Base-by-base conservation (phyloP, 2,888 invertebrate genomes). In the Argyra leucocephala region DNA sequence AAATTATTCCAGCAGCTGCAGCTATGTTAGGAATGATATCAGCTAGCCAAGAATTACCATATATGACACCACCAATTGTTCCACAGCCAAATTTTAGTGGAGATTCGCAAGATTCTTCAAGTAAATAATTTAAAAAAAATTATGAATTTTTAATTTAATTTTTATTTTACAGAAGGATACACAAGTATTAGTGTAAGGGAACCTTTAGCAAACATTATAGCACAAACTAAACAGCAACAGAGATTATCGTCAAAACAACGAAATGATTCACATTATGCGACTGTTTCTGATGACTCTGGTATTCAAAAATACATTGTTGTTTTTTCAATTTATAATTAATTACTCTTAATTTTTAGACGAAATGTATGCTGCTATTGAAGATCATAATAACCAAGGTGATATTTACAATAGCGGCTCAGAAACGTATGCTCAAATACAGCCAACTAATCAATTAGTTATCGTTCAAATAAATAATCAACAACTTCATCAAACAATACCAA, bases 251-350 rank as follows among this genome's bases (percentile, higher is more conserved):
- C 76, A 75, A 74, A 78, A 23, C 77, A 78, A 61, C 74, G 73
- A 22, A 74, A 80, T 48, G 88, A 88, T 77, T 84, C 87, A 1
- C 91, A 92, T 78, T 93, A 93, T 76, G 90, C 93, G n/a, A 91
- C 92, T 1, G 92, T 93, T 0, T 93, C 93, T 0, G 93, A 93
- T 77, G 93, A 93, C 80, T 93, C 93, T 59, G 91, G 91, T 91
- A 78, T 75, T n/a, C n/a, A n/a, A 18, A 31, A 59, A 22, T 59
- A 22, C 4, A 59, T 63, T 65, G 15, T 15, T 15, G 18, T 15
- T 59, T 61, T 37, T 61, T 62, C 58, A 9, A 21, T 22, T 7
- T 36, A 57, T 57, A 62, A 0, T n/a, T 37, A 31, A 18, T 63
- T 2, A 31, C 22, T 12, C 48, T 67, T 60, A 67, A 58, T 68